A percentile compares a stretch with the other conserved stretches of the same genome.
phyloP scores from a whole-genome alignment of 2,113 vertebrate genomes.

The Anoura caudifer region DNA sequence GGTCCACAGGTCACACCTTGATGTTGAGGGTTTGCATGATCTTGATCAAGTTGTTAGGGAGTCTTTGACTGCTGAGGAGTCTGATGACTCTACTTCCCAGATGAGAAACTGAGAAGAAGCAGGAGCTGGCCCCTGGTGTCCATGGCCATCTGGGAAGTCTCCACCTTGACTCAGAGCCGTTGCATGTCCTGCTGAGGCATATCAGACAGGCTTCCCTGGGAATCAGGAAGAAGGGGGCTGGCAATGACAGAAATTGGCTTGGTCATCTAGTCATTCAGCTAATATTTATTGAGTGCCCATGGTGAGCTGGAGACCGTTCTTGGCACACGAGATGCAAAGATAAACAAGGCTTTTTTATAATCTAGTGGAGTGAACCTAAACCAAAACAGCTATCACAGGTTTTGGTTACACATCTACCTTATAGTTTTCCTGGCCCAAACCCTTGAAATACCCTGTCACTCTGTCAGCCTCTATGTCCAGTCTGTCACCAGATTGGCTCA shows the following conservation, averaged over 20 bases:
- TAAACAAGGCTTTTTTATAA: constrained; percentile 28
- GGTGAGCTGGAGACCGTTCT: background rate
- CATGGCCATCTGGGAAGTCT: background rate
- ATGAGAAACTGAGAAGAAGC: background rate
- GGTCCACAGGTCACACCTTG: background rate
- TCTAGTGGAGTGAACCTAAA: background rate
- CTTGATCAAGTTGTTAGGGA: background rate
- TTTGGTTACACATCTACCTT: background rate
- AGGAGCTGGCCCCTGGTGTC: background rate
- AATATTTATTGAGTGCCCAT: background rate
- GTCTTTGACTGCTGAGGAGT: background rate
- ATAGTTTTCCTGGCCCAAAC: background rate
- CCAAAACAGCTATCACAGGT: background rate
- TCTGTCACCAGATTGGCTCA: constrained; percentile 45
- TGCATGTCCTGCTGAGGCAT: background rate
- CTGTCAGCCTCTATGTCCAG: constrained; percentile 5
- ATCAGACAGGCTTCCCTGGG: background rate
- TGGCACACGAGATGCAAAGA: background rate
- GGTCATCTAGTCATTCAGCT: background rate
- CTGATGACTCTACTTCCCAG: background rate
- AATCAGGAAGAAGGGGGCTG: background rate
- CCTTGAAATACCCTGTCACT: background rate
- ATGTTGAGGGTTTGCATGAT: background rate
- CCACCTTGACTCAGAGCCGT: background rate
- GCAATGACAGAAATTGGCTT: background rate